Evolutionary conservation across 2,113 vertebrate genomes (phyloP), one percentile per base, ranked within the genome.

Genomic region (Oenanthe melanoleuca): DNA sequence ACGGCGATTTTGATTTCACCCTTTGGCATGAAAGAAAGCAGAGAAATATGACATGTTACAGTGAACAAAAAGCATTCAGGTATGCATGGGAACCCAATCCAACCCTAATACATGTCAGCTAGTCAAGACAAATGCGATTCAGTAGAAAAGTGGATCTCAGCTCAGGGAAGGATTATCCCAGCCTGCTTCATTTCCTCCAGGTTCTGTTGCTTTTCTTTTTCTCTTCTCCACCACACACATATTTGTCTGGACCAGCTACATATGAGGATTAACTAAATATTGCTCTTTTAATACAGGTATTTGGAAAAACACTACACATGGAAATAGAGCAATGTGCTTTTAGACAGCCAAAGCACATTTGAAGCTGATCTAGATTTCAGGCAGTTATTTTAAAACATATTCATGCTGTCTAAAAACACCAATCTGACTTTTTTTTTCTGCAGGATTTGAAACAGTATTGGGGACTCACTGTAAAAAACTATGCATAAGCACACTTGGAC

Each of bases 1-100:
- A 99, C 99, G 2, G 98, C 98, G 91, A 99, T 98, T 98, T 99
- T 99, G 91, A 99, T 98, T 98, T 99, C 99, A 96, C 99, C 99
- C 99, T 99, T 99, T 97, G 96, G 91, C 92, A 96, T 63, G 86
- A 94, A 97, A 98, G 95, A 97, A 97, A 98, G 96, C 82, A 98
- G 96, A 97, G 98, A 97, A 96, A 97, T 56, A 91, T 17, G 86
- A 96, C 77, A 91, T n/a, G 92, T 97, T 96, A 97, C 28, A 87
- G 71, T 37, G 88, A 96, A 95, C 91, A 95, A 70, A 94, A 91
- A 96, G 93, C 38, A 65, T 69, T 89, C 38, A 84, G n/a, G 11
- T 60, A 87, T 44, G 94, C 90, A 96, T 4, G 19, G 59, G 65
- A 89, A 86, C 40, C 92, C 87, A 73, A 93, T 42, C 63, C 91